Conservation (phyloP, 2,113 vertebrate genomes). For the Ammodytes marinus region DNA sequence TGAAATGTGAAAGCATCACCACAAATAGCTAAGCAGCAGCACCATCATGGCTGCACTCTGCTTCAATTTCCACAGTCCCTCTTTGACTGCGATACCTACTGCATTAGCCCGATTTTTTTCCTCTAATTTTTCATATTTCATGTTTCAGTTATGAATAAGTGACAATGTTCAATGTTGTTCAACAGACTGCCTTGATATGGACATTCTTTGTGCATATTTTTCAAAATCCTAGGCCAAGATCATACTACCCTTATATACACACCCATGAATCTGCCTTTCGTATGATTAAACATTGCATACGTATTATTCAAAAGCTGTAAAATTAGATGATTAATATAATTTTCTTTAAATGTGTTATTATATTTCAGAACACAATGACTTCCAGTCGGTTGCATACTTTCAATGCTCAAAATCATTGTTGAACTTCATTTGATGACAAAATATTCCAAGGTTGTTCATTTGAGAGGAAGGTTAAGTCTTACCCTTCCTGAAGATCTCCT, state of each 20-base stretch:
- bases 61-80: neutral
- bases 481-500: conserved; percentile 98
- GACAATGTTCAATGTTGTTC: neutral
- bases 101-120: neutral
- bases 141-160: neutral
- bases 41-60: neutral
- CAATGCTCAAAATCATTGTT: neutral
- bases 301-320: neutral
- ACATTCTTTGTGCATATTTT: too few species aligned
- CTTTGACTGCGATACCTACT: neutral
- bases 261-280: too few species aligned
- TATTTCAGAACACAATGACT: too few species aligned
- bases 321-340: too few species aligned
- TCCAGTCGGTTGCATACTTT: neutral
- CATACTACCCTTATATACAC: too few species aligned
- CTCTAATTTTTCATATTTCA: neutral
- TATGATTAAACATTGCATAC: too few species aligned
- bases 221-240: too few species aligned
- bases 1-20: neutral
- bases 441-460: neutral
- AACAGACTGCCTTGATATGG: too few species aligned
- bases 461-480: conserved; percentile 50
- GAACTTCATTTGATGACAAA: neutral
- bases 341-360: too few species aligned
- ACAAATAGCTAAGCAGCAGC: neutral